phyloP scores from a whole-genome alignment of 2,888 invertebrate genomes.

The Hirtodrosophila histrioides region DNA sequence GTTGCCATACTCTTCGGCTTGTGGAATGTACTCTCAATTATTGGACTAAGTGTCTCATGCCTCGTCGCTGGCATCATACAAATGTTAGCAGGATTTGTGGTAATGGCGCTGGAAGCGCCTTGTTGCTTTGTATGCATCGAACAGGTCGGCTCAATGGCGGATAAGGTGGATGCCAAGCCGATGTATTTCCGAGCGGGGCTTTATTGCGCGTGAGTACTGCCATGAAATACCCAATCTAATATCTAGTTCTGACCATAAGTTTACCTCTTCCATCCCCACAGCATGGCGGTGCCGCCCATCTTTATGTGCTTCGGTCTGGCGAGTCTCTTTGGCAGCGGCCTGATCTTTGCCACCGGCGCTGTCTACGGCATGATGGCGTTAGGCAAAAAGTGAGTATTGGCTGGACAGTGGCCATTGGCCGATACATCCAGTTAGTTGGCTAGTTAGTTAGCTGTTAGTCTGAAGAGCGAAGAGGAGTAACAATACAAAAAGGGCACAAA shows the following conservation, averaged over 20 bases:
- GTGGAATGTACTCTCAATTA: constrained; percentile 89
- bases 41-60: constrained; percentile 87
- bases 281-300: constrained; percentile 92
- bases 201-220: constrained; percentile 92
- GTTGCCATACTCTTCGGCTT: constrained; percentile 94
- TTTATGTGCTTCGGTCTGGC: constrained; percentile 90
- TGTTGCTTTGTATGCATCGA: constrained; percentile 99
- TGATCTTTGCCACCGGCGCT: constrained; percentile 94
- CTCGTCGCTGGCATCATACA: constrained; percentile 93
- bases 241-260: constrained; percentile 2
- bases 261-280: constrained; percentile 81
- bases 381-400: constrained; percentile 94
- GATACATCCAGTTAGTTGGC: constrained; percentile 19
- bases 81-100: constrained; percentile 94
- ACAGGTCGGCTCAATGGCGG: constrained; percentile 94
- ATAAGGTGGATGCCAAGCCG: constrained; percentile 92
- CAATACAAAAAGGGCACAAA: constrained; percentile 20
- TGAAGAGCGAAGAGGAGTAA: constrained; percentile 26
- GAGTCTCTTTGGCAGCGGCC: constrained; percentile 93
- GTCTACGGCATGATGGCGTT: constrained; percentile 97
- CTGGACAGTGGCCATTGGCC: constrained; percentile 2
- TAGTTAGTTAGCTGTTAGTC: constrained; percentile 42
- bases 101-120: constrained; percentile 96
- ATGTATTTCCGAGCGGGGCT: constrained; percentile 94
- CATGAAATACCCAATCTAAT: background rate